Conservation (phyloP, 1,140 invertebrate genomes). For the Musca domestica region DNA sequence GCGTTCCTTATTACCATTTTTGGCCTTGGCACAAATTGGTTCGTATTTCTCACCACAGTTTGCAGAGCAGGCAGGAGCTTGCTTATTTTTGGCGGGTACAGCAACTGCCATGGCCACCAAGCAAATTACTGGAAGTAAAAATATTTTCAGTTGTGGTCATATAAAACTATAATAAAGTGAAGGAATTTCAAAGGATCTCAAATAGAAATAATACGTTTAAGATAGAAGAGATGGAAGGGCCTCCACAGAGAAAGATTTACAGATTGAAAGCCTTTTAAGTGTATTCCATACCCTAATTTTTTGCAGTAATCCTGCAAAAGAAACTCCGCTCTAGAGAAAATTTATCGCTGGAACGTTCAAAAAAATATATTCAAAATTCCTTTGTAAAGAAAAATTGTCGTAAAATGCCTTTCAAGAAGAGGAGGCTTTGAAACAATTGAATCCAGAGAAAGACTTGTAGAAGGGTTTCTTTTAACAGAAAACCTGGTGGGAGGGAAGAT, state of each 20-base stretch:
- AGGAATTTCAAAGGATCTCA: neutral
- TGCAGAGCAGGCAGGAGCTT: slow-evolving; percentile 30
- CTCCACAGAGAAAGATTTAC: neutral
- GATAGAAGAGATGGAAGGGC: neutral
- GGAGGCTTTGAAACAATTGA: no score
- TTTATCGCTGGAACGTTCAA: no score
- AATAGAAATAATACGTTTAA: neutral
- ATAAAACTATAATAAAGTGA: neutral
- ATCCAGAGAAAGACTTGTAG: no score
- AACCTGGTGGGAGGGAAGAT: neutral
- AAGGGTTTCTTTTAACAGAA: neutral
- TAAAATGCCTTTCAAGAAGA: no score
- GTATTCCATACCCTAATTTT: neutral
- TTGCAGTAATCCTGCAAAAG: no score
- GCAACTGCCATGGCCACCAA: slow-evolving; percentile 36
- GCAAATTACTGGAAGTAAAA: slow-evolving; percentile 32
- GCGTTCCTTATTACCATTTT: slow-evolving; percentile 46
- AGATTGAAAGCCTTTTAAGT: neutral
- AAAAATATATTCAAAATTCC: no score
- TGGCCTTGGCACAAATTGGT: slow-evolving; percentile 42
- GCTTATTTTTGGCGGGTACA: slow-evolving; percentile 38
- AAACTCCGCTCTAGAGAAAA: no score
- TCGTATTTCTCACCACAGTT: slow-evolving; percentile 39
- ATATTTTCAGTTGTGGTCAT: neutral
- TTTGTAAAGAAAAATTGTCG: no score